Conservation (phyloP, 2,797 vertebrate genomes). For the Microchirus variegatus region DNA sequence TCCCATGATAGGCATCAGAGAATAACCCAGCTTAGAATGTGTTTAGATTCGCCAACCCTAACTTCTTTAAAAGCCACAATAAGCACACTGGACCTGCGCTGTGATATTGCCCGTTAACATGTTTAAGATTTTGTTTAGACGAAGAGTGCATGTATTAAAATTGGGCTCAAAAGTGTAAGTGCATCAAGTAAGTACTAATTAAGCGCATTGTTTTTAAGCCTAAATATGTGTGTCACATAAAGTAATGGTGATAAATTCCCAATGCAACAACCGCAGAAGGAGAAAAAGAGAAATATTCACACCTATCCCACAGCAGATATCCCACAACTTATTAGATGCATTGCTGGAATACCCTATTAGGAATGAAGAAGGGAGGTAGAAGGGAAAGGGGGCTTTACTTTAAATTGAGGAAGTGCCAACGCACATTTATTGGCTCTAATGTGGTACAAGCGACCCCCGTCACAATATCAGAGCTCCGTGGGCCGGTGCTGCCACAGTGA, state of each 20-base stretch:
- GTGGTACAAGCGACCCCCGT: conserved; percentile 76
- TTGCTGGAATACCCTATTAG: conserved; percentile 85
- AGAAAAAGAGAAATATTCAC: conserved; percentile 70
- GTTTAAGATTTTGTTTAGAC: not conserved
- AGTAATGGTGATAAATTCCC: conserved; percentile 55
- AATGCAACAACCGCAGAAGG: conserved; percentile 49
- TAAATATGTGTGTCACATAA: no score
- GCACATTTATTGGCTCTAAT: conserved; percentile 90
- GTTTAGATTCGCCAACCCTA: conserved; percentile 63
- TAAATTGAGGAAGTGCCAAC: conserved; percentile 89
- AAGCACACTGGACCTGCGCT: conserved; percentile 39
- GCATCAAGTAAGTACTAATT: not conserved
- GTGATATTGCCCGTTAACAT: conserved; percentile 3
- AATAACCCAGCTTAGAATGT: conserved; percentile 62
- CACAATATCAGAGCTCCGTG: conserved; percentile 66
- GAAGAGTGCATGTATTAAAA: not conserved
- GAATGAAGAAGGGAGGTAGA: conserved; percentile 78
- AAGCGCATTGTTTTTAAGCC: no score
- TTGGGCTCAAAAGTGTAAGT: not conserved
- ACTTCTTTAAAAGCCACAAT: conserved; percentile 59
- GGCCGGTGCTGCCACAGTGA: conserved; percentile 72
- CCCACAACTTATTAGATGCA: conserved; percentile 80
- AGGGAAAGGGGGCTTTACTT: conserved; percentile 85
- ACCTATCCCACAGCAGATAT: conserved; percentile 71
- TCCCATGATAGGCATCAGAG: conserved; percentile 73